Conservation (phyloP, 2,113 vertebrate species). For the Eubucco bourcierii region DNA sequence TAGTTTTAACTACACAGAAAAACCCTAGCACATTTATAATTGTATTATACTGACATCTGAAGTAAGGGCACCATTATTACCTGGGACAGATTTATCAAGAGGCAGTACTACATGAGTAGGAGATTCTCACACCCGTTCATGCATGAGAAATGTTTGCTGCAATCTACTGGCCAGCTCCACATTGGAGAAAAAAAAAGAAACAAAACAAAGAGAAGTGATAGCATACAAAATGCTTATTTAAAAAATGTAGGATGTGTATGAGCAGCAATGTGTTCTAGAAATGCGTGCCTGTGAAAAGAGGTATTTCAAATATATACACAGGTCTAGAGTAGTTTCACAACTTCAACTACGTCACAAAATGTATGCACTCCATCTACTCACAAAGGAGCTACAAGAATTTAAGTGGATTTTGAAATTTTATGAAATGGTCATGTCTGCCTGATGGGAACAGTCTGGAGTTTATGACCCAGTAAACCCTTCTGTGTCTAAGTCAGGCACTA, state of each 20-base stretch:
- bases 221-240: neutral
- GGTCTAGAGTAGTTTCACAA: neutral
- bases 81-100: neutral
- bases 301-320: neutral
- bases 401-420: neutral
- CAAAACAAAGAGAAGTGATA: neutral
- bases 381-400: neutral
- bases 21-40: neutral
- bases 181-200: neutral
- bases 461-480: neutral
- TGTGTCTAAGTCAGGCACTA: neutral
- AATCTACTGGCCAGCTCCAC: neutral
- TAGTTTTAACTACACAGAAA: neutral
- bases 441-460: neutral
- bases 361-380: neutral
- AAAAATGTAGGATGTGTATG: neutral
- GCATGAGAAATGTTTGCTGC: neutral
- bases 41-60: neutral
- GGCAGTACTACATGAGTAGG: neutral
- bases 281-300: neutral
- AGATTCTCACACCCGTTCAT: neutral
- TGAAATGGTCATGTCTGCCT: neutral
- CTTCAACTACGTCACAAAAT: neutral
- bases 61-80: neutral
- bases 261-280: neutral